phyloP scores from a whole-genome alignment of 2,113 vertebrate genomes.

The Sigmodon hispidus region DNA sequence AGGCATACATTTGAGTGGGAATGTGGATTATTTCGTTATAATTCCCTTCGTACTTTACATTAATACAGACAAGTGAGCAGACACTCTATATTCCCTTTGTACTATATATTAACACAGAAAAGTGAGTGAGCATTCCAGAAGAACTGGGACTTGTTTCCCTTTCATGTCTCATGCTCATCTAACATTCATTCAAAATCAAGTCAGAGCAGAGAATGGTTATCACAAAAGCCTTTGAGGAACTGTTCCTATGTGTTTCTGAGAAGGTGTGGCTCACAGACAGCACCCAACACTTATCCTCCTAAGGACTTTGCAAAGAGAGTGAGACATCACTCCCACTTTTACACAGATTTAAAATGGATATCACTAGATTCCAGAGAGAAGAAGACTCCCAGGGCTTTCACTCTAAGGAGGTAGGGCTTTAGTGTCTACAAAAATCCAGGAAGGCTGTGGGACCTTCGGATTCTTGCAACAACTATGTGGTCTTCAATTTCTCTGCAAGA shows the following conservation, averaged over 20 bases:
- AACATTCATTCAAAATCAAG: not conserved
- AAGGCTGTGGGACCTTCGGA: too few relatives aligned
- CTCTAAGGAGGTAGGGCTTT: not conserved
- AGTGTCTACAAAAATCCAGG: not conserved
- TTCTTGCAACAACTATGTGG: not conserved
- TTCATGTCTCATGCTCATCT: not conserved
- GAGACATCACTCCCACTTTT: not conserved
- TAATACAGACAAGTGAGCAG: not conserved
- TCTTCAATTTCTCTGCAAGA: not conserved
- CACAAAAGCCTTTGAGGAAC: not conserved
- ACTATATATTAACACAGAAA: constrained; percentile 6
- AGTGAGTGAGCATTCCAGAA: not conserved
- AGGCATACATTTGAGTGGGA: not conserved
- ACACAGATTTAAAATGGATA: not conserved
- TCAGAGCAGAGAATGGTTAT: not conserved
- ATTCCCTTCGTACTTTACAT: constrained; percentile 20
- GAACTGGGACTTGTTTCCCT: not conserved
- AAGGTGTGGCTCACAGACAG: not conserved
- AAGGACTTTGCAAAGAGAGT: not conserved
- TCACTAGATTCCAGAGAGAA: rapidly evolving
- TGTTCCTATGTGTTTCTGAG: not conserved
- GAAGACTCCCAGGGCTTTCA: not conserved
- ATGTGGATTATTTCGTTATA: not conserved
- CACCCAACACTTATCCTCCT: not conserved
- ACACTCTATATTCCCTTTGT: too few relatives aligned